These are phyloP conservation scores for Felis catus DNA, from an alignment of 2,113 vertebrate species.

Conservation along the genomic window DNA sequence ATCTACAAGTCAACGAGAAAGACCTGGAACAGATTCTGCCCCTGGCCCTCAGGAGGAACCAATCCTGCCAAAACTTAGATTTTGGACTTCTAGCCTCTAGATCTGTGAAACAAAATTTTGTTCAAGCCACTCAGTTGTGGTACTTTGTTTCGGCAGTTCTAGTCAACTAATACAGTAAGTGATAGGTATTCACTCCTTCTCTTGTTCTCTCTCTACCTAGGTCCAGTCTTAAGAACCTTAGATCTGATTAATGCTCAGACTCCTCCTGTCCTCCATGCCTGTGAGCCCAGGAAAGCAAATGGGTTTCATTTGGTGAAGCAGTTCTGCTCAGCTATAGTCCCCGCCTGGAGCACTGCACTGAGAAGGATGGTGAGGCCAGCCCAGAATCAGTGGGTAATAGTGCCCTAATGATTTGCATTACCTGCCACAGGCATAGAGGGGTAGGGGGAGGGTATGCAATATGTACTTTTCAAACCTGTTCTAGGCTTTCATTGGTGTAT, in stretches of 20 bases:
- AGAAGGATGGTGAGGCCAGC: not conserved
- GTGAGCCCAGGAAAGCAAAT: not conserved
- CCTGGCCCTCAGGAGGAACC: not conserved
- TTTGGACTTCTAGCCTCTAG: not conserved
- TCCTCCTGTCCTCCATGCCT: not conserved
- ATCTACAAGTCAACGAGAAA: not conserved
- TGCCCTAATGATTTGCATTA: not conserved
- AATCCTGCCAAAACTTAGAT: not conserved
- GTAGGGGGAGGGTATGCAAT: rapidly evolving
- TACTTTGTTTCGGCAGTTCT: not conserved
- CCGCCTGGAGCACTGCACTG: no score
- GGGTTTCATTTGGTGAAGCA: not conserved
- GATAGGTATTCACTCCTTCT: not conserved
- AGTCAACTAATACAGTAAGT: no score
- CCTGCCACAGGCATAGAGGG: not conserved
- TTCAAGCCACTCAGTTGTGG: no score
- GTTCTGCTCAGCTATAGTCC: not conserved
- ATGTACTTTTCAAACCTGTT: not conserved
- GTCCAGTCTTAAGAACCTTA: not conserved
- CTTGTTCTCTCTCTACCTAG: not conserved
- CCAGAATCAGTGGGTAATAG: no score
- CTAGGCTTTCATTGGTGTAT: not conserved
- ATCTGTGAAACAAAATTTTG: not conserved
- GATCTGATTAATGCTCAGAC: not conserved
- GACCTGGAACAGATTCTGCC: no score